These are phyloP conservation scores for Siphlonurus alternatus DNA, from an alignment of 2,888 invertebrate species.

Conservation along the genomic window DNA sequence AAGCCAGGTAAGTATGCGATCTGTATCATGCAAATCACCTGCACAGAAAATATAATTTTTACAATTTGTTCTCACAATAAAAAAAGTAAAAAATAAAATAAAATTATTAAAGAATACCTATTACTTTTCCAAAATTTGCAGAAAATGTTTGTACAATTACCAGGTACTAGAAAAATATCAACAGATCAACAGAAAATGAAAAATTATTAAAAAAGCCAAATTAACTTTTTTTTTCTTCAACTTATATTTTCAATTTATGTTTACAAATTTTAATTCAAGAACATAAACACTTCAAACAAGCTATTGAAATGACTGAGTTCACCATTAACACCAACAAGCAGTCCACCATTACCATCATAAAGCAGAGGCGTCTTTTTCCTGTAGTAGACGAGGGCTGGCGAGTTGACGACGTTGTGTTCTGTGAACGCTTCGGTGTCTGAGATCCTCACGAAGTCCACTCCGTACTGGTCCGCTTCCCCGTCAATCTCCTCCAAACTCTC, in stretches of 20 bases:
- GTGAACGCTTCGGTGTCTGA: conserved; percentile 65
- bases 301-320: no score
- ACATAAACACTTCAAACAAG: no score
- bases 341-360: conserved; percentile 63
- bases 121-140: background rate
- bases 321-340: no score
- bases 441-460: conserved; percentile 78
- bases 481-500: conserved; percentile 86
- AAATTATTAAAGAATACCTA: background rate
- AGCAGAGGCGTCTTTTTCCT: conserved; percentile 65
- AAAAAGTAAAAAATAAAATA: background rate
- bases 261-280: no score
- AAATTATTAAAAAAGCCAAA: no score
- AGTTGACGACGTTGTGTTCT: conserved; percentile 63
- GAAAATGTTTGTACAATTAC: background rate
- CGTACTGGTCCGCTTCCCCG: conserved; percentile 81
- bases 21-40: conserved; percentile 71
- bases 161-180: background rate
- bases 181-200: no score
- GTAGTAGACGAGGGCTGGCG: conserved; percentile 78
- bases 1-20: conserved; percentile 70
- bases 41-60: no score
- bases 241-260: no score
- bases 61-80: background rate
- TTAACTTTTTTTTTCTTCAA: no score